Evolutionary conservation across 2,113 vertebrate genomes (phyloP).

Genomic region (Pteronura brasiliensis): DNA sequence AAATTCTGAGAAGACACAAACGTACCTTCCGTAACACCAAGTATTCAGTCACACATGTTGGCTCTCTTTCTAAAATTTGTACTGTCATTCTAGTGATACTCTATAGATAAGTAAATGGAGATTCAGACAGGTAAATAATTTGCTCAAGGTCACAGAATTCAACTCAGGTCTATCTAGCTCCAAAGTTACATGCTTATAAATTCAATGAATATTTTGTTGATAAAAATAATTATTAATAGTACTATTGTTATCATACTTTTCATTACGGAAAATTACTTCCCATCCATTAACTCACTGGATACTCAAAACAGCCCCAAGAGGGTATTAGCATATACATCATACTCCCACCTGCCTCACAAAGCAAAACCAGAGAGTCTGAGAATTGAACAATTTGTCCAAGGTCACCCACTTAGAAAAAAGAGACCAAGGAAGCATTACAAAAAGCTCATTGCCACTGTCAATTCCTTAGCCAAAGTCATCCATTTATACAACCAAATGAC

Average conservation of each 20-base stretch:
- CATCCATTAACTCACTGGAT: background rate
- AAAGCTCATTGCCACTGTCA: background rate
- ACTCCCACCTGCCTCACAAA: background rate
- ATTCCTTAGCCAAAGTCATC: background rate
- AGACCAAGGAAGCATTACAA: background rate
- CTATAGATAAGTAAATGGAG: background rate
- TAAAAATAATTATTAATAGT: background rate
- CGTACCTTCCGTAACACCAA: background rate
- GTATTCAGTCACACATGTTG: constrained; percentile 86
- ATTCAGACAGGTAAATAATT: background rate
- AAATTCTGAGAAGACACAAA: background rate
- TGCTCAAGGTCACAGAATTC: background rate
- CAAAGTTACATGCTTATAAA: background rate
- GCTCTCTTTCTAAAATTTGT: constrained; percentile 77
- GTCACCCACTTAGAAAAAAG: background rate
- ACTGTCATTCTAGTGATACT: background rate
- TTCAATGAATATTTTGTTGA: background rate
- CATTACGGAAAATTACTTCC: background rate
- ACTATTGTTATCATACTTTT: background rate
- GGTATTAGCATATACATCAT: background rate
- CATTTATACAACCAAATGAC: background rate
- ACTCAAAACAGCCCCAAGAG: background rate
- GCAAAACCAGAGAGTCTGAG: background rate
- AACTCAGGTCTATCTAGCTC: background rate
- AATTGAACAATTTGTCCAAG: background rate